phyloP scores from a whole-genome alignment of 2,113 vertebrate species.

The Cinclus cinclus region DNA sequence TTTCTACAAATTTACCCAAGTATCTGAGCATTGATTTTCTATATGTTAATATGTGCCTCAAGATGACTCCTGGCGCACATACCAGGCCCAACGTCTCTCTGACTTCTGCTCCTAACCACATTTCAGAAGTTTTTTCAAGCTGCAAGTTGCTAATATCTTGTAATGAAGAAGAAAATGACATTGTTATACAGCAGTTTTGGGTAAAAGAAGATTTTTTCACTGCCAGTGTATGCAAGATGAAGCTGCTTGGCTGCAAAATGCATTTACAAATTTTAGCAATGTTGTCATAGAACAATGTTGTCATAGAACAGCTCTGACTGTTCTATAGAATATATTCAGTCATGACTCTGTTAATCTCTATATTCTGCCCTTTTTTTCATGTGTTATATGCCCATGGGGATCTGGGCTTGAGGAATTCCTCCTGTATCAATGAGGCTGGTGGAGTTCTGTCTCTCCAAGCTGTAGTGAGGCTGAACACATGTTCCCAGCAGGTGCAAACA shows the following conservation, averaged over 20 bases:
- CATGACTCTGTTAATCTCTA: not conserved
- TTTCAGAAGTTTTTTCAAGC: not conserved
- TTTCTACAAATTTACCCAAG: not conserved
- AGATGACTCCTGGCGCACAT: not conserved
- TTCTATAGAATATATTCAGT: not conserved
- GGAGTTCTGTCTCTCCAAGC: not conserved
- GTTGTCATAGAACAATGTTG: not conserved
- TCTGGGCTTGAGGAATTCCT: not conserved
- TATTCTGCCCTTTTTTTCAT: not conserved
- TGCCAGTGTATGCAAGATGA: not conserved
- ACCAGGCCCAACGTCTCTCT: not conserved
- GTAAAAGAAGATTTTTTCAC: not conserved
- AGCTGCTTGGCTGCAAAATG: not conserved
- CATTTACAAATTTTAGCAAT: not conserved
- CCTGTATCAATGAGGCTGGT: rapidly evolving
- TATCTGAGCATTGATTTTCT: not conserved
- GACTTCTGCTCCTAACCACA: not conserved
- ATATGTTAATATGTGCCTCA: not conserved
- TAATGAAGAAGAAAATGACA: rapidly evolving
- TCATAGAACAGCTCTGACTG: not conserved
- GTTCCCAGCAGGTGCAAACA: not conserved
- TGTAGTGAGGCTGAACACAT: not conserved
- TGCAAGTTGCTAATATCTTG: not conserved
- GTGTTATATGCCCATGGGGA: too few species aligned
- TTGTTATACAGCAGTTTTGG: not conserved